Conservation (phyloP, 2,888 invertebrate genomes). For the Orchesellides sinensis region DNA sequence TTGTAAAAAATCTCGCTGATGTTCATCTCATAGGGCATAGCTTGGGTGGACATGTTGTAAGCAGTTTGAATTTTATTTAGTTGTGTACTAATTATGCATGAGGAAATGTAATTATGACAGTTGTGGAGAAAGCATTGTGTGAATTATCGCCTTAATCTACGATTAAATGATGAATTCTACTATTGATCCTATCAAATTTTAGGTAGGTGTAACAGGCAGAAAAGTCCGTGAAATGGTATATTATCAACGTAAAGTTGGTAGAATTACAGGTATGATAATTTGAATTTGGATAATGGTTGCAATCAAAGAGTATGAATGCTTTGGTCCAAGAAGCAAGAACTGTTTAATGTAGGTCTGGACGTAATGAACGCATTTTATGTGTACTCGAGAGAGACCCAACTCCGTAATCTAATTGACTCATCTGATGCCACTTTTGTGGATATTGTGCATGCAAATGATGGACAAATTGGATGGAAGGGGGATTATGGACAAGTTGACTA, state of each 20-base stretch:
- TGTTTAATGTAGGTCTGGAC: too few relatives aligned
- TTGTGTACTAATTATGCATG: neutral
- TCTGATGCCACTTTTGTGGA: slow-evolving; percentile 16
- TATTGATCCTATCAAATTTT: neutral
- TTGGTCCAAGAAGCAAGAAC: too few relatives aligned
- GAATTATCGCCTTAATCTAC: too few relatives aligned
- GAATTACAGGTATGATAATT: slow-evolving; percentile 3
- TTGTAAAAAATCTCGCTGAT: neutral
- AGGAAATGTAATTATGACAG: too few relatives aligned
- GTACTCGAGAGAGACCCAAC: neutral
- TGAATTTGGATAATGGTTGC: too few relatives aligned
- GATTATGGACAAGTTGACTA: slow-evolving; percentile 5
- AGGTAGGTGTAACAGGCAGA: slow-evolving; percentile 3
- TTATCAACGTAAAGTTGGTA: neutral
- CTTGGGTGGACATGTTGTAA: slow-evolving; percentile 8
- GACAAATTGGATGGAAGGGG: slow-evolving; percentile 1
- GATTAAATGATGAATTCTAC: too few relatives aligned
- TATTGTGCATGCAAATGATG: slow-evolving; percentile 17
- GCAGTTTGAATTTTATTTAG: neutral
- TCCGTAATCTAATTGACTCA: neutral
- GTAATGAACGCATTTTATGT: slow-evolving; percentile 3
- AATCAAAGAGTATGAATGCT: too few relatives aligned
- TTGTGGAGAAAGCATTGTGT: too few relatives aligned
- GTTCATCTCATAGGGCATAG: slow-evolving; percentile 17
- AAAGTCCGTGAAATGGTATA: neutral